Base-by-base conservation (phyloP, 2,113 vertebrate species). In the Circaetus gallicus region DNA sequence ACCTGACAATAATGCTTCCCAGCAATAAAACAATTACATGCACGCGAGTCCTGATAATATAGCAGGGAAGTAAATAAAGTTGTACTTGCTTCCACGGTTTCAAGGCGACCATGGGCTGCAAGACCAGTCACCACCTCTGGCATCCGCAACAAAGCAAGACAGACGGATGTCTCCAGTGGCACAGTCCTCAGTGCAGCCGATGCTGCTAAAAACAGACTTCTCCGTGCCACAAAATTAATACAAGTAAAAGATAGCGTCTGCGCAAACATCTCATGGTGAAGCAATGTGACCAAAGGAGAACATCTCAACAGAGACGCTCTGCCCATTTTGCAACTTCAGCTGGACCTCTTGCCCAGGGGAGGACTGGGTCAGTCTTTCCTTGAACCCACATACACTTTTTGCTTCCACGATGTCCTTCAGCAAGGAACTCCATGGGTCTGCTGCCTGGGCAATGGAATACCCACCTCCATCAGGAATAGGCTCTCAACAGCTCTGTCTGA, bases 11-110 rank as follows among this genome's bases (percentile, higher is more conserved):
- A 47, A 42, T 1, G 2, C 16, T 29, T 40, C 25, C 43, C 22
- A 7, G 61, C 42, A 36, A 81, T 32, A 63, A 86, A 86, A 19
- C 36, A 79, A 50, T 1, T 8, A 8, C 36, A 28, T 0, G 0
- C 43, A 34, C 0, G 0, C 1, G 4, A 13, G 1, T 26, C 49
- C 58, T 16, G 59, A 16, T 28, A 70, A 67, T 11, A 34, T 1
- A 78, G 31, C 29, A 34, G 65, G n/a, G 8, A 29, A 16, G 32
- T 9, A 70, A 80, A 84, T 18, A 43, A 62, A 70, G 42, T 16
- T 6, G 16, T 34, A 38, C 5, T 20, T 49, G 43, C 65, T 86
- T 43, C 77, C 38, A 8, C 0, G 6, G 19, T 36, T 66, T 53
- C 73, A 78, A 17, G 10, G 34, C 50, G 19, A 21, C 55, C 29